Percentiles rank a stretch among this genome's conserved stretches.
Evolutionary conservation across 2,797 vertebrate species (phyloP).

Genomic region (Enteromius fasciolatus): DNA sequence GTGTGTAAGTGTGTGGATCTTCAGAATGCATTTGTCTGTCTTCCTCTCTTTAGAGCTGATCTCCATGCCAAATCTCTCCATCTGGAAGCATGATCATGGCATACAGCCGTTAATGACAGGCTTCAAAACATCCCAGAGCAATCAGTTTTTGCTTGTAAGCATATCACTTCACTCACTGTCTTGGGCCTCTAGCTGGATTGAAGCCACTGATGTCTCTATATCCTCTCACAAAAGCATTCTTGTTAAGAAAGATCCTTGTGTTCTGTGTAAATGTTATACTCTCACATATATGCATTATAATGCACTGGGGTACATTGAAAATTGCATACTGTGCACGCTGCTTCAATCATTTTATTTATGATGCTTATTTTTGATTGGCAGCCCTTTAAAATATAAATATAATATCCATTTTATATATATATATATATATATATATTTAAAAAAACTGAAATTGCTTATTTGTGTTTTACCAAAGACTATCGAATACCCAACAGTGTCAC

Average conservation of each 20-base stretch:
- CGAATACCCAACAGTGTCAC: too few relatives aligned
- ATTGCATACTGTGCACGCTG: too few relatives aligned
- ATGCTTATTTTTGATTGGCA: too few relatives aligned
- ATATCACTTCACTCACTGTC: background rate
- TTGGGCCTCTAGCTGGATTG: background rate
- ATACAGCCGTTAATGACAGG: constrained; percentile 75
- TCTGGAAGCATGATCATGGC: constrained; percentile 69
- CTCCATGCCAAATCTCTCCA: constrained; percentile 16
- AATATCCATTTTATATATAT: too few relatives aligned
- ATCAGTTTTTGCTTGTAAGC: constrained; percentile 36
- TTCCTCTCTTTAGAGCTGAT: constrained; percentile 9
- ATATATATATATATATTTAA: too few relatives aligned
- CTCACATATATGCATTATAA: too few relatives aligned
- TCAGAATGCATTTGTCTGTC: background rate
- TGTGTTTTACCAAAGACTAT: too few relatives aligned
- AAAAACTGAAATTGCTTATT: too few relatives aligned
- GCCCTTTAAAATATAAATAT: too few relatives aligned
- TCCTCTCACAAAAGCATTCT: background rate
- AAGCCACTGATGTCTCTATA: background rate
- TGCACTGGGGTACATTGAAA: too few relatives aligned
- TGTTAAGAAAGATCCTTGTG: background rate
- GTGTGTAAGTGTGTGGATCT: constrained; percentile 16
- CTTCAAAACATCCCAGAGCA: constrained; percentile 66
- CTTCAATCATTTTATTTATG: too few relatives aligned
- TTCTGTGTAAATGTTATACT: too few relatives aligned